Percentiles rank a stretch among this genome's conserved stretches.
Evolutionary conservation across 2,797 vertebrate species (phyloP).

Genomic region (Triplophysa bombifrons): DNA sequence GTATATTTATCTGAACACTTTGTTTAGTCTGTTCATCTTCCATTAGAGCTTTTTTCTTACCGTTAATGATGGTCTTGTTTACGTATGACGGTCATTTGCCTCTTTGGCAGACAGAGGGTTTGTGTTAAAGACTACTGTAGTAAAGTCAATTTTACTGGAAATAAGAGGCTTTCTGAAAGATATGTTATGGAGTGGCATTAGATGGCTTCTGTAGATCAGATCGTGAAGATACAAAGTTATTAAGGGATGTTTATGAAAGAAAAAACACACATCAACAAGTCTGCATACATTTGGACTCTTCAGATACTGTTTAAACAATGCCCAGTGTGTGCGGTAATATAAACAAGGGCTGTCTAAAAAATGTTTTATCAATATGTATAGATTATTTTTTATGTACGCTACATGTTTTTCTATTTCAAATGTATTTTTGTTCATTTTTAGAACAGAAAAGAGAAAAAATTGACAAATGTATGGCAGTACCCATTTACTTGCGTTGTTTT

Average conservation of each 20-base stretch:
- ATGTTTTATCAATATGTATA: not conserved
- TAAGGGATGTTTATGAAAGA: not conserved
- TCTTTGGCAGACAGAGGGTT: conserved; percentile 30
- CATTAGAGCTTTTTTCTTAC: conserved; percentile 46
- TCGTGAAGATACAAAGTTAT: conserved; percentile 15
- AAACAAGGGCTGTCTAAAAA: not conserved
- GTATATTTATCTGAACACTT: conserved; percentile 57
- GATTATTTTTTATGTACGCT: not conserved
- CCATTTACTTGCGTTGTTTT: no score
- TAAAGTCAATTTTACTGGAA: conserved; percentile 19
- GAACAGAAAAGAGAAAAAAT: no score
- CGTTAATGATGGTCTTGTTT: conserved; percentile 53
- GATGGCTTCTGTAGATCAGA: conserved; percentile 34
- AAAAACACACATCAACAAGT: not conserved
- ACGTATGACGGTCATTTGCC: conserved; percentile 42
- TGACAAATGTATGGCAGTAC: no score
- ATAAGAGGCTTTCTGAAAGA: conserved; percentile 12
- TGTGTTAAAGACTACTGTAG: conserved; percentile 40
- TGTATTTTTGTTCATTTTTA: no score
- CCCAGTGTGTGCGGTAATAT: not conserved
- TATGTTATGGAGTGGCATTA: conserved; percentile 33
- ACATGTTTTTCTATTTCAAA: not conserved
- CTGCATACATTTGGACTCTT: not conserved
- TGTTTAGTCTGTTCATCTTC: conserved; percentile 62
- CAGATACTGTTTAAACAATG: not conserved